A percentile compares a stretch with the other conserved stretches of the same genome.
Conservation (phyloP, 1,140 invertebrate genomes). For the Drosophila tani region DNA sequence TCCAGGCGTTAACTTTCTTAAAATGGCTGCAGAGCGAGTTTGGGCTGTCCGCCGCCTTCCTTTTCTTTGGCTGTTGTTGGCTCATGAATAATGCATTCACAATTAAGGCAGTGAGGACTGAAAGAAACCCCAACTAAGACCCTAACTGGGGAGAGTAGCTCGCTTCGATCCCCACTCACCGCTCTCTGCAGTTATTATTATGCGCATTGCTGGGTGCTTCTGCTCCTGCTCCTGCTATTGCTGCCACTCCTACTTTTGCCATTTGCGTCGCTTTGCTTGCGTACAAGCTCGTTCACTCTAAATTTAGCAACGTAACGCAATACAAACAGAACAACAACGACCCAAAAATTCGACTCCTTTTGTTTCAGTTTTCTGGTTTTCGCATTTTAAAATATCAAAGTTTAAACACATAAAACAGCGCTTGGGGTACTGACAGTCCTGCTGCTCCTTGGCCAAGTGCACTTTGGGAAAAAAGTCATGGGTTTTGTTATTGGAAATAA, state of each 20-base stretch:
- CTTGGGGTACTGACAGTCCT: constrained; percentile 14
- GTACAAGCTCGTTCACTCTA: constrained; percentile 62
- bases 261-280: constrained; percentile 57
- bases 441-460: background rate
- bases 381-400: constrained; percentile 73
- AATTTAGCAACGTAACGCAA: constrained; percentile 66
- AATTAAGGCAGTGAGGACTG: constrained; percentile 70
- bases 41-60: constrained; percentile 28
- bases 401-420: constrained; percentile 66
- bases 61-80: constrained; percentile 40
- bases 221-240: background rate
- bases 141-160: constrained; percentile 29
- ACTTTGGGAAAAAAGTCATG: background rate
- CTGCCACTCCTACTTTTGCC: constrained; percentile 22
- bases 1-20: constrained; percentile 6
- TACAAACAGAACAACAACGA: constrained; percentile 48
- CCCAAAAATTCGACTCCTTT: constrained; percentile 41
- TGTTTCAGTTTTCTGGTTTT: constrained; percentile 44
- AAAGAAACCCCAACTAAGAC: constrained; percentile 42
- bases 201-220: constrained; percentile 39
- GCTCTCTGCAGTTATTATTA: constrained; percentile 66
- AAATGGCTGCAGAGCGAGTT: constrained; percentile 26
- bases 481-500: too few species aligned
- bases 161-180: constrained; percentile 6
- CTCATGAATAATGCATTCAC: constrained; percentile 82